These are phyloP conservation scores for Oreochromis mossambicus DNA, from an alignment of 2,797 vertebrate species.

Conservation along the genomic window DNA sequence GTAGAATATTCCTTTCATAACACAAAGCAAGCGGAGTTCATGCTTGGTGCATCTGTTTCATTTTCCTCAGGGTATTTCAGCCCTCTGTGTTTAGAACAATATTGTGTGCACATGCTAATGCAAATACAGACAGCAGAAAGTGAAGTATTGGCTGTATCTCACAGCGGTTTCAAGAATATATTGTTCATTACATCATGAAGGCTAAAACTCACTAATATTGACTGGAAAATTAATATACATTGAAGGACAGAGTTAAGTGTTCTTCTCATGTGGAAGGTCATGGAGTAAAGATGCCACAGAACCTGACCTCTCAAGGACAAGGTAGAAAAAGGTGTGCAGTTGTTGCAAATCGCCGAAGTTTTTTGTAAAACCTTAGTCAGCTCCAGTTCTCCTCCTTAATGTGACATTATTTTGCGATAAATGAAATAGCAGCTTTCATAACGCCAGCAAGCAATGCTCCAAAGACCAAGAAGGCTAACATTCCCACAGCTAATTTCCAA, in stretches of 20 bases:
- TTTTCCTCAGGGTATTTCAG: conserved; percentile 19
- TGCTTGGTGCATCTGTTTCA: conserved; percentile 21
- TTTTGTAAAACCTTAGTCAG: background rate
- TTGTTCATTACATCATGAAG: background rate
- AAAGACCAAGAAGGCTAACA: background rate
- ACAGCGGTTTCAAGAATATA: background rate
- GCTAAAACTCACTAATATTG: background rate
- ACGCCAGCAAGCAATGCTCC: background rate
- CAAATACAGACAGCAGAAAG: background rate
- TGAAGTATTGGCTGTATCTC: background rate
- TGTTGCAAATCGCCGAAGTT: background rate
- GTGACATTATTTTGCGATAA: background rate
- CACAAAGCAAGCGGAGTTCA: conserved; percentile 23
- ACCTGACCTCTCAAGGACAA: background rate
- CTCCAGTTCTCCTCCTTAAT: background rate
- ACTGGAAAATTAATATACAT: background rate
- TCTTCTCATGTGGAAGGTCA: background rate
- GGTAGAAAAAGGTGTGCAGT: background rate
- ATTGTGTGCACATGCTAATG: background rate
- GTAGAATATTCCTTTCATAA: conserved; percentile 58
- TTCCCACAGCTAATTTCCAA: background rate
- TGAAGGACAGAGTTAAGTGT: conserved; percentile 9
- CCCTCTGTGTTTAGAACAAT: conserved; percentile 4
- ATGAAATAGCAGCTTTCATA: background rate
- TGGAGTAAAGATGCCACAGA: background rate